Evolutionary conservation across 2,113 vertebrate genomes (phyloP), one percentile per base, ranked within the genome.

Genomic region (Sciurus niger): DNA sequence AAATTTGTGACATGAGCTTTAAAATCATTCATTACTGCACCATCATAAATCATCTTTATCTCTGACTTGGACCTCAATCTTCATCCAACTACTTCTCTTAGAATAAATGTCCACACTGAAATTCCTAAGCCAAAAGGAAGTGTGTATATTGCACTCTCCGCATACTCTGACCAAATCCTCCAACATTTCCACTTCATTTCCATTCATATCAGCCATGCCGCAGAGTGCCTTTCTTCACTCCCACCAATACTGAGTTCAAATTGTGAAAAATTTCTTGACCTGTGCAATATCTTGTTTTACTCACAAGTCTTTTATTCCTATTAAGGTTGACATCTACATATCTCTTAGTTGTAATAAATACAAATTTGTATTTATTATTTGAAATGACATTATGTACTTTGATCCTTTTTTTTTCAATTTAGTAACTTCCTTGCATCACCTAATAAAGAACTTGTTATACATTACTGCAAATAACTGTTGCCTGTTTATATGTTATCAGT

Each of bases 121-220:
- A 82, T 82, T 86, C 22, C 25, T 92, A 84, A 4, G 8, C 51
- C 58, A 92, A 97, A 85, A 85, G 20, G 3, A 88, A 32, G 46
- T 24, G 1, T 53, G 24, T 43, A 58, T 37, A 86, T 82, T 82
- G 51, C 68, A 8, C 25, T 63, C 60, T 85, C 40, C 34, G 7
- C 72, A 32, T 80, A 76, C 22, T 46, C 68, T 37, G 13, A 97
- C 30, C 92, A 95, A 96, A 72, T 58, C 2, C 34, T 63, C 25
- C 51, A 55, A 77, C 89, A 34, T 46, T 53, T 85, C 87, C 14
- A 89, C 8, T 85, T 83, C 80, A 43, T 67, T 95, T 84, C 79
- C 11, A 79, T 16, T 93, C 6, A 53, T 82, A 73, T 14, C n/a
- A 85, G 7, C 16, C 53, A 25, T 18, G 28, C 9, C 85, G 3